These are phyloP conservation scores for Papilio polyxenes DNA, from an alignment of 1,140 invertebrate genomes.

Conservation along the genomic window DNA sequence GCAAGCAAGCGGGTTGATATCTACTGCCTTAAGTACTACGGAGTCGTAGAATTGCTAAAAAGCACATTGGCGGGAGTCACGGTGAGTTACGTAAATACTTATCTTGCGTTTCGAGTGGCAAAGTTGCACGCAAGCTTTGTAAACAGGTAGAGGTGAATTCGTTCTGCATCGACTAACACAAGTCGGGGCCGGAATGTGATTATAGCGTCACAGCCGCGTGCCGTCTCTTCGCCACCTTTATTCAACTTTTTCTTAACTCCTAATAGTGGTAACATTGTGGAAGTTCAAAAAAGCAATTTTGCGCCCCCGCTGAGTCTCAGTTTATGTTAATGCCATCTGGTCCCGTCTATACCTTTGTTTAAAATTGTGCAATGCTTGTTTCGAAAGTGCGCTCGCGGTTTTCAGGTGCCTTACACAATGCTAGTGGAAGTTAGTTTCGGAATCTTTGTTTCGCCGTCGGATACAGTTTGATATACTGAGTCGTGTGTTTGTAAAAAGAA, in stretches of 20 bases:
- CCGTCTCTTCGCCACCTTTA: slow-evolving; percentile 60
- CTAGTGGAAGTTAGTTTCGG: slow-evolving; percentile 57
- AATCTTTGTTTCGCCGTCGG: slow-evolving; percentile 67
- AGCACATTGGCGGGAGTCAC: slow-evolving; percentile 61
- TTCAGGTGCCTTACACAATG: slow-evolving; percentile 71
- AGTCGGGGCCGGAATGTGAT: slow-evolving; percentile 64
- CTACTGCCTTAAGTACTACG: slow-evolving; percentile 57
- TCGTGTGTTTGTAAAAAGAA: slow-evolving; percentile 56
- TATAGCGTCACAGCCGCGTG: slow-evolving; percentile 56
- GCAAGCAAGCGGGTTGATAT: slow-evolving; percentile 45
- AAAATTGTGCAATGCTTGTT: slow-evolving; percentile 76
- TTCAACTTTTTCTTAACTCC: slow-evolving; percentile 73
- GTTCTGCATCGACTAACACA: slow-evolving; percentile 59
- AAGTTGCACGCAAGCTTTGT: slow-evolving; percentile 67
- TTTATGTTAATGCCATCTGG: slow-evolving; percentile 72
- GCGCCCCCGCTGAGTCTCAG: slow-evolving; percentile 57
- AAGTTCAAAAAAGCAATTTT: slow-evolving; percentile 80
- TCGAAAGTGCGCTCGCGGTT: slow-evolving; percentile 66
- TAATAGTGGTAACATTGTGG: slow-evolving; percentile 71
- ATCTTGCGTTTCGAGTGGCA: slow-evolving; percentile 59
- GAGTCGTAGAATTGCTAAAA: slow-evolving; percentile 74
- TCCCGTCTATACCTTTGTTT: slow-evolving; percentile 74
- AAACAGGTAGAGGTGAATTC: slow-evolving; percentile 61
- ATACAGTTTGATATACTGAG: slow-evolving; percentile 55
- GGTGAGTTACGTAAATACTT: slow-evolving; percentile 70